A percentile compares a stretch with the other conserved stretches of the same genome.
Evolutionary conservation across 2,113 vertebrate species (phyloP).

Genomic region (Brienomyrus brachyistius): DNA sequence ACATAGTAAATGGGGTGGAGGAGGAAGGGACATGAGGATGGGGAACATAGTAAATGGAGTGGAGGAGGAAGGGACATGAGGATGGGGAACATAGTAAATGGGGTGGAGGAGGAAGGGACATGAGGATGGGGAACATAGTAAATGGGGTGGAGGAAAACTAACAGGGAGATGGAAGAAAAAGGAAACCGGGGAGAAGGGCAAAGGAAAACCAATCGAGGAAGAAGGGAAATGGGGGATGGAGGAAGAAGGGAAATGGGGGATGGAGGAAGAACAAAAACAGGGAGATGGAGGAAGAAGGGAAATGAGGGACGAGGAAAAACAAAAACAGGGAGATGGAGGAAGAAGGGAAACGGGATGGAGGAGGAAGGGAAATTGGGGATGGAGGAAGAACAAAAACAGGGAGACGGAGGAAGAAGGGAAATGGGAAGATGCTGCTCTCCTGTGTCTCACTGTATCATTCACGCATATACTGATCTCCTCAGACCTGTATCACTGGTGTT

Average conservation of each 20-base stretch:
- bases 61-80: no score
- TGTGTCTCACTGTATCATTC: constrained; percentile 61
- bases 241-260: not conserved
- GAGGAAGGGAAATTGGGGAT: not conserved
- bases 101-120: no score
- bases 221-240: not conserved
- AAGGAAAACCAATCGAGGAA: not conserved
- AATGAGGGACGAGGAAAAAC: not conserved
- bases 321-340: not conserved
- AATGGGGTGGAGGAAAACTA: not conserved
- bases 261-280: no score
- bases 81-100: no score
- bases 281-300: no score
- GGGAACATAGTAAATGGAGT: not conserved
- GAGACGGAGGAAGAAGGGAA: not conserved
- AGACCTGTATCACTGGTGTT: not conserved
- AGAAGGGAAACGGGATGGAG: not conserved
- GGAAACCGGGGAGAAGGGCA: not conserved
- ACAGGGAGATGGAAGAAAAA: not conserved
- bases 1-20: not conserved
- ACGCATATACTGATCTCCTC: not conserved
- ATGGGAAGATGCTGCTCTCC: constrained; percentile 26
- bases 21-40: no score
- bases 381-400: not conserved
- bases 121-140: not conserved